Evolutionary conservation across 2,797 vertebrate species (phyloP).

Genomic region (Melanotaenia maccullochi): DNA sequence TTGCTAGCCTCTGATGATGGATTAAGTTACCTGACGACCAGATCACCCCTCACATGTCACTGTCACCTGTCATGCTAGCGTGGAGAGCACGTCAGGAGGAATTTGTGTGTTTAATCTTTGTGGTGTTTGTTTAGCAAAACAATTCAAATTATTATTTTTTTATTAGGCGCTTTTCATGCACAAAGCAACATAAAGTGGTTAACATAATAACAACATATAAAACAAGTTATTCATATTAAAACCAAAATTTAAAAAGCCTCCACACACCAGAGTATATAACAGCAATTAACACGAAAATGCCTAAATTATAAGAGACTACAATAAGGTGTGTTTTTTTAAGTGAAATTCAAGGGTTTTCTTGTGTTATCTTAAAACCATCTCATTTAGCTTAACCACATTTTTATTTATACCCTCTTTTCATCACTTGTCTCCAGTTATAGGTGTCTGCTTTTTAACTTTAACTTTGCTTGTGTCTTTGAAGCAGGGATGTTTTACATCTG

Average conservation of each 20-base stretch:
- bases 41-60: slow-evolving; percentile 22
- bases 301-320: too few relatives aligned
- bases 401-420: neutral
- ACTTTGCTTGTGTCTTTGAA: slow-evolving; percentile 5
- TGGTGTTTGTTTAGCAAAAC: slow-evolving; percentile 29
- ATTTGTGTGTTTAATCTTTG: slow-evolving; percentile 15
- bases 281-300: too few relatives aligned
- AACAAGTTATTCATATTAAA: too few relatives aligned
- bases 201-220: too few relatives aligned
- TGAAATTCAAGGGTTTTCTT: too few relatives aligned
- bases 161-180: too few relatives aligned
- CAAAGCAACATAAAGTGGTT: too few relatives aligned
- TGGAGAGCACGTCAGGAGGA: slow-evolving; percentile 2
- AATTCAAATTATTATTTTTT: too few relatives aligned
- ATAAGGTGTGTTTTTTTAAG: too few relatives aligned
- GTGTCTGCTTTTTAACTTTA: slow-evolving; percentile 2
- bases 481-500: slow-evolving; percentile 15
- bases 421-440: neutral
- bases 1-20: slow-evolving; percentile 26
- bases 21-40: slow-evolving; percentile 56
- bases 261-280: too few relatives aligned
- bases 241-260: too few relatives aligned
- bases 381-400: neutral
- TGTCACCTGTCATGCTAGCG: slow-evolving; percentile 11
- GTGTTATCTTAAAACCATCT: neutral